These are phyloP conservation scores for Maniola hyperantus DNA, from an alignment of 2,888 invertebrate genomes.

Conservation along the genomic window DNA sequence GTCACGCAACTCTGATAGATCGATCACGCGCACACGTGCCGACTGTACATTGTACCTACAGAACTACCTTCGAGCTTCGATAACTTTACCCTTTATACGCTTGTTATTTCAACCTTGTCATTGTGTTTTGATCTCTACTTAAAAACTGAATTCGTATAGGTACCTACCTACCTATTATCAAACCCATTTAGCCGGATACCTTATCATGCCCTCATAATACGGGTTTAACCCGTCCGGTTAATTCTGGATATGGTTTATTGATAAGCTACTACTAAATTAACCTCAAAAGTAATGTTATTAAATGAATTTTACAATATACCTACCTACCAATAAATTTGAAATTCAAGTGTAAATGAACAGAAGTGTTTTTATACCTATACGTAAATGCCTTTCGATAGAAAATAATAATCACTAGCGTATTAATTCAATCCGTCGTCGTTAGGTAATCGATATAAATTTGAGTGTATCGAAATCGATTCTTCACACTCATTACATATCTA, in stretches of 20 bases:
- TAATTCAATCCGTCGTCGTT: not conserved
- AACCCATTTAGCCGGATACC: not conserved
- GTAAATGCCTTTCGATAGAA: too few species aligned
- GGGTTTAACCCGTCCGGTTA: not conserved
- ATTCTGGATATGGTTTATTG: not conserved
- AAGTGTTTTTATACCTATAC: too few species aligned
- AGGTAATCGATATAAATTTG: conserved; percentile 15
- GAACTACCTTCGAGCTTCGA: conserved; percentile 12
- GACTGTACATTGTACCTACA: conserved; percentile 29
- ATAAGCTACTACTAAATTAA: not conserved
- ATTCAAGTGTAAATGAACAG: too few species aligned
- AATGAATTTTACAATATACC: not conserved
- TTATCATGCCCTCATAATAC: not conserved
- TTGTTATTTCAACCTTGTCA: conserved; percentile 21
- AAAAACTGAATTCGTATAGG: too few species aligned
- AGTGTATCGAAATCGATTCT: conserved; percentile 27
- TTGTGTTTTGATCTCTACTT: too few species aligned
- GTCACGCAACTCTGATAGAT: conserved; percentile 66
- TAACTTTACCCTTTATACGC: conserved; percentile 28
- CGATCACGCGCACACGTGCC: conserved; percentile 56
- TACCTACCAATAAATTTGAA: too few species aligned
- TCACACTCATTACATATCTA: conserved; percentile 28
- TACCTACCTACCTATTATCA: too few species aligned
- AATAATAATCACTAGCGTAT: too few species aligned
- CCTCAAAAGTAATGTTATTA: not conserved